These are phyloP conservation scores for Hydrophis major DNA, from an alignment of 2,797 vertebrate genomes.

Conservation along the genomic window DNA sequence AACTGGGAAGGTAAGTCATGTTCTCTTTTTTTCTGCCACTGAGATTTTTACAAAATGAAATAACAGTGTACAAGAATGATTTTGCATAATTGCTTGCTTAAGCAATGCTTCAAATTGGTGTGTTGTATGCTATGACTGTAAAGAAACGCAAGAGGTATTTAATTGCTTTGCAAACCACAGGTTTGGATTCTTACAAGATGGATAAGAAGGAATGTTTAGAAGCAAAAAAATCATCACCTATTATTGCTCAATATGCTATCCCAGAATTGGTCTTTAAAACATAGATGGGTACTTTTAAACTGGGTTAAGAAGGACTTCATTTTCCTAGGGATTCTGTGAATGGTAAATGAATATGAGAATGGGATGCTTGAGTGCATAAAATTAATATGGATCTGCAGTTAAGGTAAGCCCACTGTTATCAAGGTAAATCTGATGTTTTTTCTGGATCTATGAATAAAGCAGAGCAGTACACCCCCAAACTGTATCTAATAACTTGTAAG, in stretches of 20 bases:
- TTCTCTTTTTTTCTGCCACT: slow-evolving; percentile 21
- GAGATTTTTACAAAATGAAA: slow-evolving; percentile 19
- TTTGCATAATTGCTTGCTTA: slow-evolving; percentile 11
- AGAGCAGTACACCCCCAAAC: neutral
- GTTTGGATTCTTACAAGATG: slow-evolving; percentile 31
- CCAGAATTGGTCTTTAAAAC: neutral
- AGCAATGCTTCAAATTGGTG: slow-evolving; percentile 35
- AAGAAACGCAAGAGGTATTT: slow-evolving; percentile 30
- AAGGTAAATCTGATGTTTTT: neutral
- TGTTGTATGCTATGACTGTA: slow-evolving; percentile 31
- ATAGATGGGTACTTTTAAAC: neutral
- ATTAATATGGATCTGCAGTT: neutral
- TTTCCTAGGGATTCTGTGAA: neutral
- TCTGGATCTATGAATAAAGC: neutral
- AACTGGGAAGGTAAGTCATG: slow-evolving; percentile 22
- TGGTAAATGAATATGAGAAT: neutral
- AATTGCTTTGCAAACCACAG: slow-evolving; percentile 36
- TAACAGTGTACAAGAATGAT: neutral
- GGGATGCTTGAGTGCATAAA: neutral
- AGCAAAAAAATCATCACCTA: slow-evolving; percentile 17
- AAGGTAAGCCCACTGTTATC: neutral
- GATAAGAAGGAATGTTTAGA: slow-evolving; percentile 20
- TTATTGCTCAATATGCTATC: slow-evolving; percentile 20
- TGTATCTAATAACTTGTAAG: neutral
- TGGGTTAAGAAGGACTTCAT: neutral